Conservation (phyloP, 2,888 invertebrate species). For the Elmis aenea region DNA sequence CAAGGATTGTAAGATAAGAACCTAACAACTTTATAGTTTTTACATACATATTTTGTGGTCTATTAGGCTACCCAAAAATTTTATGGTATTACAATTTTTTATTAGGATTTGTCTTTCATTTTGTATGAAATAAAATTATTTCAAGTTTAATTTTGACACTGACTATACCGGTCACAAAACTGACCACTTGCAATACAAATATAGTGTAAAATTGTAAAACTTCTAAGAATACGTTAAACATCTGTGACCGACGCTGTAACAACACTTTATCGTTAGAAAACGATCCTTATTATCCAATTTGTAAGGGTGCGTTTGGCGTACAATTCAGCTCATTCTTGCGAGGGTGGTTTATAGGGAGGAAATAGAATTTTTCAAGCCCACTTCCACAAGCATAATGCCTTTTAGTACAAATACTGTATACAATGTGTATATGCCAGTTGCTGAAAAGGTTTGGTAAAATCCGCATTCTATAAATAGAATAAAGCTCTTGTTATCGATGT, state of each 20-base stretch:
- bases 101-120: no score
- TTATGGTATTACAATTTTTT: no score
- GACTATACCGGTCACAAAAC: conserved; percentile 21
- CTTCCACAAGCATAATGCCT: conserved; percentile 45
- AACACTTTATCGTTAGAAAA: conserved; percentile 20
- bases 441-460: conserved; percentile 6
- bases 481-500: conserved; percentile 2
- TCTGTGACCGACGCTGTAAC: conserved; percentile 31
- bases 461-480: conserved; percentile 3
- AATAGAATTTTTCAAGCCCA: conserved; percentile 49
- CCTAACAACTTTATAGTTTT: no score
- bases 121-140: no score
- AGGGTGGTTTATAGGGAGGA: conserved; percentile 44
- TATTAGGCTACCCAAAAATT: no score
- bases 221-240: conserved; percentile 28
- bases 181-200: conserved; percentile 29
- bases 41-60: no score
- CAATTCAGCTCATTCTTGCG: conserved; percentile 35
- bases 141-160: no score
- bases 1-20: no score
- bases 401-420: conserved; percentile 36
- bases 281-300: conserved; percentile 16
- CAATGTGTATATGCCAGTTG: conserved; percentile 24
- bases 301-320: conserved; percentile 20
- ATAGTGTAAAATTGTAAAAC: conserved; percentile 28